Evolutionary conservation across 2,797 vertebrate genomes (phyloP), one percentile per base, ranked within the genome.

Genomic region (Onychomys torridus): DNA sequence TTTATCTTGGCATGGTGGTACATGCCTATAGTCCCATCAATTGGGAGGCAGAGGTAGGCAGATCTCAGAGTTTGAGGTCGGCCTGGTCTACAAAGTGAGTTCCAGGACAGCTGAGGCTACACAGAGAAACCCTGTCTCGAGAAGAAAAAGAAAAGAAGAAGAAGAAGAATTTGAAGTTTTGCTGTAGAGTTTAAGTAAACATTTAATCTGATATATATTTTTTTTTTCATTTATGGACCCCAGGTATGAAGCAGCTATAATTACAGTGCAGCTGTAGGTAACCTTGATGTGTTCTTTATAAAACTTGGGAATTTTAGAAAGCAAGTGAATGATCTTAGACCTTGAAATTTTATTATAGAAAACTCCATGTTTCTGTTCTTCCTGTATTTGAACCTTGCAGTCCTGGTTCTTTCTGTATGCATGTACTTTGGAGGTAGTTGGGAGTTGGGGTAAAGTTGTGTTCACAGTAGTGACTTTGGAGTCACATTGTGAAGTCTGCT

Each of bases 171-270:
- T 67, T 40, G 37, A 46, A 49, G 49, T 57, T 76, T 98, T 96
- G 46, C 17, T 97, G 69, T 97, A 92, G 97, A 52, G 96, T 76
- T 91, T 95, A 95, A 90, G 71, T 6, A 95, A 55, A 2, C 96
- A 91, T 57, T 97, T 94, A 95, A 61, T 96, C 88, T 27, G 76
- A 86, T 49, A 96, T n/a, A 81, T 96, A n/a, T n/a, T n/a, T n/a
- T 92, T 97, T 97, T 97, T 37, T 71, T 98, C 91, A 75, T 84
- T 52, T 86, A 96, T 81, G 75, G 71, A 95, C 7, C 43, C 3
- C 84, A 71, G 11, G 49, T 93, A 25, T 49, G 14, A 63, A 89
- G 32, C 76, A 89, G 32, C 76, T 75, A 11, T 25, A 67, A 87
- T 71, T 55, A 73, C 17, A 87, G 13, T 34, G 1, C 57, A 88